Evolutionary conservation across 2,888 invertebrate species (phyloP), one percentile per base, ranked within the genome.

Genomic region (Drosophila cyrtoloma): DNA sequence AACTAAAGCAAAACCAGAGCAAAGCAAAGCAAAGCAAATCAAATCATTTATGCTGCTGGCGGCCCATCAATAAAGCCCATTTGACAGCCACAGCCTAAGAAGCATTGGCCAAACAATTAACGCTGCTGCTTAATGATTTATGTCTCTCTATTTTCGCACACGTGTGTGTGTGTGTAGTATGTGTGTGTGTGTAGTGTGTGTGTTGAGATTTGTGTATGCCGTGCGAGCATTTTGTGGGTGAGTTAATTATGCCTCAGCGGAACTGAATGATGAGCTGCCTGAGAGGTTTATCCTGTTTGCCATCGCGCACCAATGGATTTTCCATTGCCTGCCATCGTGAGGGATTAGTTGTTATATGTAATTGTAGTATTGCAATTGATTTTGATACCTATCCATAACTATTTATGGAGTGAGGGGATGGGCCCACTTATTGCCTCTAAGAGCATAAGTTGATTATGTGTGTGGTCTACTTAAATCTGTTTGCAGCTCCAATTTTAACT

Each of bases 21-120:
- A 76, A 84, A 32, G 16, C 53, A 51, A 57, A 63, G 75, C 61
- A 55, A 50, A 67, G 71, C 76, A 81, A 85, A 86, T 89, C 90
- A 86, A 85, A 86, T 86, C 88, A 87, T 87, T 86, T 89, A 89
- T 89, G 86, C 86, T 83, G 76, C 76, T 66, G 75, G 72, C 65
- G 76, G 69, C 76, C 72, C 90, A 86, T 86, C 86, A 86, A 86
- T 86, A 86, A 86, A 87, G 73, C 76, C 69, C 75, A 82, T 82
- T 87, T 89, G 86, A 89, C 86, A 89, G 89, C 61, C 67, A 47
- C 14, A 37, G 53, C 65, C 63, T 30, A 69, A 68, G 73, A 73
- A 77, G 69, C 77, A 74, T 75, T 77, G 87, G 83, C 68, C 86
- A 82, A 90, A 89, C 88, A 88, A 88, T 88, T 88, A 90, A 82